Evolutionary conservation across 1,140 invertebrate species (phyloP), one percentile per base, ranked within the genome.

Genomic region (Leptinotarsa undecemlineata): DNA sequence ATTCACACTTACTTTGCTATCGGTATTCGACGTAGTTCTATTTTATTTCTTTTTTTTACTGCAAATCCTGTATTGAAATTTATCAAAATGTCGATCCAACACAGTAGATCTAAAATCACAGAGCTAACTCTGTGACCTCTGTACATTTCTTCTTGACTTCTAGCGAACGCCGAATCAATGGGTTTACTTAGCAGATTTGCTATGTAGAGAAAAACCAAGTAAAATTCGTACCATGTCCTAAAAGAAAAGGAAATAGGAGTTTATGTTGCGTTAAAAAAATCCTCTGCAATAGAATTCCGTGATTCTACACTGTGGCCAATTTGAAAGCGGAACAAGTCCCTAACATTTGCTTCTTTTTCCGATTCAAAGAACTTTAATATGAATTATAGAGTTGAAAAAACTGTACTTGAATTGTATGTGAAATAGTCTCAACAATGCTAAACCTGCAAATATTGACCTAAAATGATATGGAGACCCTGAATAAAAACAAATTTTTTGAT

Each of bases 41-140:
- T 64, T 5, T 19, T 64, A 13, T 48, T 19, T 17, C 4, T 47
- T 21, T 62, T 72, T 21, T 64, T 42, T 14, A 72, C 15, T 2
- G 21, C 61, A 63, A 70, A 78, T 17, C 77, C 77, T 51, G 74
- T 76, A 42, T 72, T 72, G 60, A 76, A 78, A 19, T 74, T 68
- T 5, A 76, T 66, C 15, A 72, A 4, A 19, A 78, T 33, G 42
- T 76, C 74, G 3, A 72, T 15, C 13, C 64, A 17, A 1, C 70
- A 63, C 11, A 76, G 8, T 33, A 72, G 5, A 63, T 78, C 77
- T 3, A 76, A 15, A 13, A 72, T 26, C 3, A 72, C 19, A 63
- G 71, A 19, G 8, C 20, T 15, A 20, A 13, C 3, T 64, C 15
- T 47, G 23, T 47, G 42, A 19, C 15, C 26, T 8, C 3, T 5